A percentile compares a stretch with the other conserved stretches of the same genome.
Evolutionary conservation across 2,797 vertebrate genomes (phyloP).

Genomic region (Enteromius afrohamiltoni): DNA sequence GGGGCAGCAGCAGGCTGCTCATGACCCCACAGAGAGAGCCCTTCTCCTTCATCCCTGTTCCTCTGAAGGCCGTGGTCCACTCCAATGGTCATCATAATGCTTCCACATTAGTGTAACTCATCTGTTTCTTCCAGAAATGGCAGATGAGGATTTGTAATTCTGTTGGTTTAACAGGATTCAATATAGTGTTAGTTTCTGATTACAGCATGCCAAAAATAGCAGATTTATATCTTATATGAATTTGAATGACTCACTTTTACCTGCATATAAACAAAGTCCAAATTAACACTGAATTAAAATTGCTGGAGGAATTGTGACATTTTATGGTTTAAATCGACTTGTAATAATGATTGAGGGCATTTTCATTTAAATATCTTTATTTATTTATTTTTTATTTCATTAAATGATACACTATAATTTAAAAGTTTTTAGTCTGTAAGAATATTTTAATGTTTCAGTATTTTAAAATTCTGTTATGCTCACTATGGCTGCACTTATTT

Average conservation of each 20-base stretch:
- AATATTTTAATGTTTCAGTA: neutral
- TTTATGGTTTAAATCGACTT: neutral
- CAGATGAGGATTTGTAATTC: neutral
- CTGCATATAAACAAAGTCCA: neutral
- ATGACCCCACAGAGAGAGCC: conserved; percentile 66
- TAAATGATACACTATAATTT: neutral
- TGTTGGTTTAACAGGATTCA: neutral
- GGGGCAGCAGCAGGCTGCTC: conserved; percentile 73
- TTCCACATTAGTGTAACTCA: neutral
- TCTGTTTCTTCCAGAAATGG: neutral
- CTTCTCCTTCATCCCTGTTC: conserved; percentile 17
- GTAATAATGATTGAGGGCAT: neutral
- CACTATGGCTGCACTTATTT: no score
- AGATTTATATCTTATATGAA: neutral
- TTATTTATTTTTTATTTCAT: neutral
- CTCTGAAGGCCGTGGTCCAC: conserved; percentile 26
- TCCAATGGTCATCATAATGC: neutral
- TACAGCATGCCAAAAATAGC: neutral
- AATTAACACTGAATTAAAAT: neutral
- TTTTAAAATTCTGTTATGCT: neutral
- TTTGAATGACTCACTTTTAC: neutral
- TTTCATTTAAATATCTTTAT: neutral
- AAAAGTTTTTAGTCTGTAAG: neutral
- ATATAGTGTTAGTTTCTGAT: neutral
- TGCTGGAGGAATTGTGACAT: neutral